Conservation (phyloP, 1,140 invertebrate genomes). For the Zaprionus lachaisei region DNA sequence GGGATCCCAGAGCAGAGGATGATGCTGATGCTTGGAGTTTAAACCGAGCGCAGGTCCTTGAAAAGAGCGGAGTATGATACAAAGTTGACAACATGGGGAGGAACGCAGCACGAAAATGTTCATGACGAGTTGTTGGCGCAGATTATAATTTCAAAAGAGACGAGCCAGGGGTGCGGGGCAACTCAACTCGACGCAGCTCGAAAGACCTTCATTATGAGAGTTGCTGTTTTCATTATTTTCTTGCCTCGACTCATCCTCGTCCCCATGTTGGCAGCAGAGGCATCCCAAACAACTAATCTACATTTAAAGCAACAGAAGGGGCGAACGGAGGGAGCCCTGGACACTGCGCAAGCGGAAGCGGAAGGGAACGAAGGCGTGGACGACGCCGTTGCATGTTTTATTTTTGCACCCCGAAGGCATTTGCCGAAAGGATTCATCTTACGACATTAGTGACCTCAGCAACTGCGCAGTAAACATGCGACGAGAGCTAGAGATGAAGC, state of each 20-base stretch:
- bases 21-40: conserved; percentile 66
- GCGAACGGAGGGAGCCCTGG: not conserved
- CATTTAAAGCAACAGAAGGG: conserved; percentile 64
- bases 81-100: conserved; percentile 40
- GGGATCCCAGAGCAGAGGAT: conserved; percentile 49
- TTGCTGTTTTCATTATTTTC: conserved; percentile 83
- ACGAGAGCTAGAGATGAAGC: conserved; percentile 25
- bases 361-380: not conserved
- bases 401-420: conserved; percentile 83
- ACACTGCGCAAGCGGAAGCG: not conserved
- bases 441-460: conserved; percentile 83
- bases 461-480: conserved; percentile 78
- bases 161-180: conserved; percentile 45
- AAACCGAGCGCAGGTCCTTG: conserved; percentile 74
- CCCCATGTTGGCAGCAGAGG: conserved; percentile 42
- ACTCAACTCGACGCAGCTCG: conserved; percentile 17
- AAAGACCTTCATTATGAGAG: conserved; percentile 80
- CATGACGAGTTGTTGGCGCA: conserved; percentile 61
- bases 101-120: conserved; percentile 20
- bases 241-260: conserved; percentile 41
- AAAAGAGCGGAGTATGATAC: conserved; percentile 57
- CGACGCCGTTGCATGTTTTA: conserved; percentile 65
- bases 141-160: conserved; percentile 84
- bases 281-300: conserved; percentile 78
- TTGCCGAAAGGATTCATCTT: conserved; percentile 83